These are phyloP conservation scores for Isaurus tuberculatus DNA, from an alignment of 92 coral and sea anemone species.

Conservation along the genomic window DNA sequence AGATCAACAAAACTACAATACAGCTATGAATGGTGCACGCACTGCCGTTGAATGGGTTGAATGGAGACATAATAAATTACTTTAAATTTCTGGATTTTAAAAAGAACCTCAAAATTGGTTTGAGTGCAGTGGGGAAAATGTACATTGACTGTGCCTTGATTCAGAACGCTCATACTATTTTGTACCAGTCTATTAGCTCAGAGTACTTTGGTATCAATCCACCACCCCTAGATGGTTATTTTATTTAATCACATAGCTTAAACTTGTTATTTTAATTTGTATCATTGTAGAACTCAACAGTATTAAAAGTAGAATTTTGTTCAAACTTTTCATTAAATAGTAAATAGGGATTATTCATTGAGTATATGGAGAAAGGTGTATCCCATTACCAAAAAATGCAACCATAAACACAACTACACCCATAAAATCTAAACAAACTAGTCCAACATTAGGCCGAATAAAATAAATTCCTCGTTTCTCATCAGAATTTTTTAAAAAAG, in stretches of 20 bases:
- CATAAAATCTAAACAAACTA: not conserved
- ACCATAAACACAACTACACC: not conserved
- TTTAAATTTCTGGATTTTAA: slow-evolving; percentile 9
- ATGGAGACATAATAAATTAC: slow-evolving; percentile 42
- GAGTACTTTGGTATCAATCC: slow-evolving; percentile 60
- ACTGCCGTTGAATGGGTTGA: slow-evolving; percentile 54
- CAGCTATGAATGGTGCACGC: slow-evolving; percentile 48
- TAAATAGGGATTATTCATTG: not conserved
- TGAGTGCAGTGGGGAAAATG: too few relatives aligned
- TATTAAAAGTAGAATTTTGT: not conserved
- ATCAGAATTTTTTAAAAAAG: too few relatives aligned
- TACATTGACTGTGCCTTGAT: slow-evolving; percentile 52
- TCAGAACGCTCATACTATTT: slow-evolving; percentile 57
- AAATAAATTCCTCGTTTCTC: too few relatives aligned
- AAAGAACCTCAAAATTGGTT: slow-evolving; percentile 27
- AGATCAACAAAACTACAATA: slow-evolving; percentile 36
- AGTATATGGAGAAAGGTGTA: not conserved
- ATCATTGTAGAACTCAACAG: not conserved
- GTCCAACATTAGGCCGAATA: slow-evolving; percentile 9
- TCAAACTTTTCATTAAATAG: not conserved
- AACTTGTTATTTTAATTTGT: not conserved
- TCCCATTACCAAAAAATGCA: not conserved
- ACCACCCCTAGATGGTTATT: slow-evolving; percentile 55
- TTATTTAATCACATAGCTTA: slow-evolving; percentile 25
- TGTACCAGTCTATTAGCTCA: slow-evolving; percentile 55